These are phyloP conservation scores for Chrysolina americana DNA, from an alignment of 2,888 invertebrate species.

Conservation along the genomic window DNA sequence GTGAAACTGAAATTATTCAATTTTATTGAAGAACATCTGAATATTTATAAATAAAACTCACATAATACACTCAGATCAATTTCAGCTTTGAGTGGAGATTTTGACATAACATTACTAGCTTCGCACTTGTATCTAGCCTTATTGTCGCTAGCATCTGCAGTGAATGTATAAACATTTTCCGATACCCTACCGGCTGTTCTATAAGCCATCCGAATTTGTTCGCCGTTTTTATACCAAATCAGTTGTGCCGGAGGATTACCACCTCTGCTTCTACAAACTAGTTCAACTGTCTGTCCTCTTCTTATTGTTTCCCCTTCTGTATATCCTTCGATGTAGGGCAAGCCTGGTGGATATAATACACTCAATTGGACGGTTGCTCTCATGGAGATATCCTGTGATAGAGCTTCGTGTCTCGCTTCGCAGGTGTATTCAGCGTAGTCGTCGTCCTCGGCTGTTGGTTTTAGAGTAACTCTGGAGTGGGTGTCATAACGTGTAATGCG, in stretches of 20 bases:
- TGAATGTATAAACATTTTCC: constrained; percentile 91
- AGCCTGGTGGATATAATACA: constrained; percentile 92
- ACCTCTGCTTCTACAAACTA: constrained; percentile 92
- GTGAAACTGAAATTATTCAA: constrained; percentile 80
- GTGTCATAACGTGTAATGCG: constrained; percentile 73
- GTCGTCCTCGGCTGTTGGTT: constrained; percentile 88
- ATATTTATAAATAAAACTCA: constrained; percentile 75
- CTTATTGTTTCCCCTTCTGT: constrained; percentile 89
- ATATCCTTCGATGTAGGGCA: constrained; percentile 94
- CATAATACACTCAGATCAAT: constrained; percentile 92
- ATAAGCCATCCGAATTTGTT: constrained; percentile 89
- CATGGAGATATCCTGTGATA: constrained; percentile 84
- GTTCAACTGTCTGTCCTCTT: constrained; percentile 89
- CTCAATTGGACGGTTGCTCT: constrained; percentile 88
- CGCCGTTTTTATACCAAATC: constrained; percentile 95
- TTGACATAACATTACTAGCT: constrained; percentile 92
- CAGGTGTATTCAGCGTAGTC: constrained; percentile 92
- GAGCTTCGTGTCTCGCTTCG: constrained; percentile 89
- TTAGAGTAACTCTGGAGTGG: constrained; percentile 78
- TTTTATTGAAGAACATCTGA: not conserved
- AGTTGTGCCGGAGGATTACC: constrained; percentile 98
- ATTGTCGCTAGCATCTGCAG: constrained; percentile 92
- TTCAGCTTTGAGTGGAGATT: constrained; percentile 86
- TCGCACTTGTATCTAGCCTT: constrained; percentile 95
- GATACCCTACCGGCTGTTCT: constrained; percentile 86